phyloP scores from a whole-genome alignment of 2,888 invertebrate genomes.

The Yponomeuta plumbellus region DNA sequence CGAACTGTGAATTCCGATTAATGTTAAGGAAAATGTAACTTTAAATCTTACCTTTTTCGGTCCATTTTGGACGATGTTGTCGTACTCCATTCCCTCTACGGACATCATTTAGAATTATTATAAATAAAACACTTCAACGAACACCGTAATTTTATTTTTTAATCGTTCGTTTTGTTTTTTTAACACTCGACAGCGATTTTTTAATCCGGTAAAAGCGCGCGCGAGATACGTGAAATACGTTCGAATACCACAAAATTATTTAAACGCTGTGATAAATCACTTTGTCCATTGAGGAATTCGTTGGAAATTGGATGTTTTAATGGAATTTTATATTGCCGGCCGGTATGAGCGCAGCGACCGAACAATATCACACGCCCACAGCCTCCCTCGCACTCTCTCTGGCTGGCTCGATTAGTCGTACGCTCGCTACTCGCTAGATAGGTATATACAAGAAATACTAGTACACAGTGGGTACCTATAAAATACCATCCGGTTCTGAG shows the following conservation, averaged over 20 bases:
- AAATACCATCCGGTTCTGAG: conserved; percentile 28
- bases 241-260: conserved; percentile 40
- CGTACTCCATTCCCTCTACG: conserved; percentile 79
- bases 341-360: conserved; percentile 58
- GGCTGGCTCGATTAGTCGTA: not conserved
- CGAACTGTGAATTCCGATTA: not conserved
- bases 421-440: not conserved
- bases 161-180: conserved; percentile 35
- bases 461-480: not conserved
- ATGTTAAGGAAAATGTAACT: not conserved
- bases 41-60: conserved; percentile 76
- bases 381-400: conserved; percentile 46
- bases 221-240: conserved; percentile 29
- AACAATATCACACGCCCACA: conserved; percentile 56
- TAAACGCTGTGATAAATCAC: conserved; percentile 51
- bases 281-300: conserved; percentile 50
- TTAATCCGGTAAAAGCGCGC: conserved; percentile 32
- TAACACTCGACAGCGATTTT: conserved; percentile 40
- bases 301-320: conserved; percentile 45
- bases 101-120: conserved; percentile 58
- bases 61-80: conserved; percentile 79
- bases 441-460: not conserved
- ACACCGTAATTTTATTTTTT: conserved; percentile 30
- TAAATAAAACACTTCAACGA: conserved; percentile 32
- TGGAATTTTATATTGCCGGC: conserved; percentile 50